Evolutionary conservation across 2,888 invertebrate species (phyloP).

Genomic region (Pomacea canaliculata): DNA sequence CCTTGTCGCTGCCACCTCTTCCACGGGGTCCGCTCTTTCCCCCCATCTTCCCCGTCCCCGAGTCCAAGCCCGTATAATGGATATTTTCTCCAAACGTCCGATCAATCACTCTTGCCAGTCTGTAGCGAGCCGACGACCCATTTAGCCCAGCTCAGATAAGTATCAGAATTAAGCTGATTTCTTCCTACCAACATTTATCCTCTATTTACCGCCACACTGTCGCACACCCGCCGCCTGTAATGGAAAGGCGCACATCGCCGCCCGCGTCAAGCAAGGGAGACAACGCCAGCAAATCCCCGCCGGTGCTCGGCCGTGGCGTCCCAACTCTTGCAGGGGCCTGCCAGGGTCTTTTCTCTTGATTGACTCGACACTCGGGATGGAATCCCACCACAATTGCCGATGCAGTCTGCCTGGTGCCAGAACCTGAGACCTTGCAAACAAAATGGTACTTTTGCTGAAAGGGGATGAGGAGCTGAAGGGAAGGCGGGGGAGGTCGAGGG

Average conservation of each 20-base stretch:
- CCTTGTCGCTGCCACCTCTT: not conserved
- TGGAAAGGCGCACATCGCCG: not conserved
- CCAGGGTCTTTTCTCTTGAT: slow-evolving; percentile 4
- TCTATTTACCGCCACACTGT: slow-evolving; percentile 16
- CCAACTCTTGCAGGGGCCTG: not conserved
- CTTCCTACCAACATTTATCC: slow-evolving; percentile 22
- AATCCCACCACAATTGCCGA: slow-evolving; percentile 3
- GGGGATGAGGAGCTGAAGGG: not conserved
- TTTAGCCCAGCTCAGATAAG: slow-evolving; percentile 25
- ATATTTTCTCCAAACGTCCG: slow-evolving; percentile 1
- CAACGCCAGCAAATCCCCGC: not conserved
- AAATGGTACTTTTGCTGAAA: not conserved
- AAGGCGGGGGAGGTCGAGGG: too few species aligned
- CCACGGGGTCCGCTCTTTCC: too few species aligned
- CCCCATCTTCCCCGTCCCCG: not conserved
- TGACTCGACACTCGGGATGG: slow-evolving; percentile 9
- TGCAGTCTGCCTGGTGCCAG: not conserved
- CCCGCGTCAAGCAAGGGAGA: not conserved
- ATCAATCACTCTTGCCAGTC: slow-evolving; percentile 7
- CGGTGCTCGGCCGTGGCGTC: not conserved
- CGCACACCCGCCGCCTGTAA: slow-evolving; percentile 2
- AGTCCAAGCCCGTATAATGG: not conserved
- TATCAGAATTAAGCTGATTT: slow-evolving; percentile 27
- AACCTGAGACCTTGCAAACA: slow-evolving; percentile 1
- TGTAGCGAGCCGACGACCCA: slow-evolving; percentile 7